Conservation (phyloP, 1,140 invertebrate species). For the Microplitis demolitor region DNA sequence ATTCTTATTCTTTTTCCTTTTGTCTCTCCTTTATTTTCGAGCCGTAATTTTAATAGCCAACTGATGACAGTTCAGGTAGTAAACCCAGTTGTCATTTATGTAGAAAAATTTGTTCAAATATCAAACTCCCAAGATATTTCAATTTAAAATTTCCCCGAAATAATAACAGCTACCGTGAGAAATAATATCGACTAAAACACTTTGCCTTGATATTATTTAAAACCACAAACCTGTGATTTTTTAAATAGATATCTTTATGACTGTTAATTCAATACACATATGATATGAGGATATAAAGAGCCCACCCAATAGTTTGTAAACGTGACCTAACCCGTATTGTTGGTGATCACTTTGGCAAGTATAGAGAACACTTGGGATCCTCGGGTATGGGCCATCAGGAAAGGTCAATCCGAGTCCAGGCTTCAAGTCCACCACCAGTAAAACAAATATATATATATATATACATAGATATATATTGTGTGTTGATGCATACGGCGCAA, state of each 20-base stretch:
- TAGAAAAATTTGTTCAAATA: not conserved
- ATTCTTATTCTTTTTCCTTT: not conserved
- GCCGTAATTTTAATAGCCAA: not conserved
- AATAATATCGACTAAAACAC: not conserved
- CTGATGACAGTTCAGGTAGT: not conserved
- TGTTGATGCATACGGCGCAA: conserved; percentile 26
- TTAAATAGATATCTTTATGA: no score
- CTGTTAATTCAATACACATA: no score
- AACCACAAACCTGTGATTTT: no score
- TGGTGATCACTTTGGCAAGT: conserved; percentile 37
- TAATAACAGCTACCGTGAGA: conserved; percentile 1
- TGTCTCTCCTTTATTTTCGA: not conserved
- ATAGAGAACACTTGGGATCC: conserved; percentile 18
- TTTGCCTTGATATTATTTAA: not conserved
- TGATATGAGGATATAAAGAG: not conserved
- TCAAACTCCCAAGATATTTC: conserved; percentile 11
- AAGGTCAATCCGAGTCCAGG: conserved; percentile 50
- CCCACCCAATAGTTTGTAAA: conserved; percentile 11
- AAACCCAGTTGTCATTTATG: not conserved
- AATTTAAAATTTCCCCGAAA: conserved; percentile 11
- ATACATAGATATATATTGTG: not conserved
- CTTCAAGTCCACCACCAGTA: no score
- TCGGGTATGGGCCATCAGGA: conserved; percentile 34
- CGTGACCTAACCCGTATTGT: not conserved
- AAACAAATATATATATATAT: no score